Evolutionary conservation across 2,797 vertebrate genomes (phyloP).

Genomic region (Spinus olivaceus): DNA sequence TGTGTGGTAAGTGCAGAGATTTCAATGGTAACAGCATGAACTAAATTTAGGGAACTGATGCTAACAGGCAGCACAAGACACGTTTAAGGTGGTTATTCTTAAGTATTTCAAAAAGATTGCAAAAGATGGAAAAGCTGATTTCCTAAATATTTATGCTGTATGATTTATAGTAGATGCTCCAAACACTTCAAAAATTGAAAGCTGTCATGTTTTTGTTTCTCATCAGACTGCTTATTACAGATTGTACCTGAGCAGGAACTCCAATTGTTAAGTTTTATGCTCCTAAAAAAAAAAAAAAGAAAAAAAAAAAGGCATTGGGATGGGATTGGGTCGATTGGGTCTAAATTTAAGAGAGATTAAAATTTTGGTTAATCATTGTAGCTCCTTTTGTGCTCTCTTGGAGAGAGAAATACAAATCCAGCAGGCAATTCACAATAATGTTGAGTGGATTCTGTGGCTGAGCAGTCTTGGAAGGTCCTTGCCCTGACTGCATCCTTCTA

Average conservation of each 20-base stretch:
- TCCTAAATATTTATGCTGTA: background rate
- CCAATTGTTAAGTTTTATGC: background rate
- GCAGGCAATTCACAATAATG: background rate
- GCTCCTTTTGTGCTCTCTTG: background rate
- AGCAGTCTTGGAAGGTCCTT: background rate
- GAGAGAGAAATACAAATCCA: background rate
- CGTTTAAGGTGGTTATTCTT: background rate
- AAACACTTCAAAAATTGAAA: background rate
- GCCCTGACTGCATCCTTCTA: background rate
- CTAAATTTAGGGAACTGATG: background rate
- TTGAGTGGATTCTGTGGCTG: background rate
- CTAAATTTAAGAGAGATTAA: background rate
- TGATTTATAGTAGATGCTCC: background rate
- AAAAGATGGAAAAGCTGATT: background rate
- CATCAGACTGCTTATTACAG: background rate
- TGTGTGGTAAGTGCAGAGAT: background rate
- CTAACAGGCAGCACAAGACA: background rate
- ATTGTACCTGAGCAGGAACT: background rate
- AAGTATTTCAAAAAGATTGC: background rate
- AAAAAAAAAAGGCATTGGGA: no score
- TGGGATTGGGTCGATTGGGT: background rate
- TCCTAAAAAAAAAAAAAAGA: background rate
- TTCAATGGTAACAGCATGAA: background rate
- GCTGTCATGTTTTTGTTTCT: background rate
- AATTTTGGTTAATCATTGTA: background rate